Conservation (phyloP, 1,140 invertebrate species). For the Drosophila ambigua region DNA sequence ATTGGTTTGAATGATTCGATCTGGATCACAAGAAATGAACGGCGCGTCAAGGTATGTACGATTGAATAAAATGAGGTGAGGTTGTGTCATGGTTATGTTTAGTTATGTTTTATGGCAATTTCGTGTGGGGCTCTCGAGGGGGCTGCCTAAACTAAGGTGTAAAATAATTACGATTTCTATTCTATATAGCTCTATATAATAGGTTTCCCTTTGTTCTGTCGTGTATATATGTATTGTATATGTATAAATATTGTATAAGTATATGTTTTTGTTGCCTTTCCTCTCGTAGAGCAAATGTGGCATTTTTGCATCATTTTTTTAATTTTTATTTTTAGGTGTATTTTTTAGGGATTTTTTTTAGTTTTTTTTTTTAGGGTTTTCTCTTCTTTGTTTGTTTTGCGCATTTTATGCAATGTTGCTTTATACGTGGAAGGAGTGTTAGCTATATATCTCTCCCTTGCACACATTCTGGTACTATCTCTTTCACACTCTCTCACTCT, state of each 20-base stretch:
- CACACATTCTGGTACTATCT: conserved; percentile 26
- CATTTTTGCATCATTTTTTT: conserved; percentile 49
- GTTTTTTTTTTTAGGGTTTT: conserved; percentile 9
- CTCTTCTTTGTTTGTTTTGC: conserved; percentile 55
- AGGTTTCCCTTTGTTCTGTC: conserved; percentile 26
- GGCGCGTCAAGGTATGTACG: conserved; percentile 64
- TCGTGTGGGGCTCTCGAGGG: conserved; percentile 19
- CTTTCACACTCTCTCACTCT: conserved; percentile 12
- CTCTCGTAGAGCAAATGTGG: conserved; percentile 56
- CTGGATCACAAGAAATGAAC: conserved; percentile 79
- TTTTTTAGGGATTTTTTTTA: conserved; percentile 20
- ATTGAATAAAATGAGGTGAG: conserved; percentile 53
- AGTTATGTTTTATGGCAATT: conserved; percentile 48
- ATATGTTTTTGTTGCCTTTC: conserved; percentile 53
- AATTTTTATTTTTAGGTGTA: conserved; percentile 21
- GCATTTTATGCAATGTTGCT: conserved; percentile 79
- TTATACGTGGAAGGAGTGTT: conserved; percentile 76
- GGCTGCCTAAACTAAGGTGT: conserved; percentile 50
- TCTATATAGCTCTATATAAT: conserved; percentile 52
- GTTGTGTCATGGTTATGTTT: conserved; percentile 24
- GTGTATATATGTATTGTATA: conserved; percentile 42
- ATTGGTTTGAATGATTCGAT: conserved; percentile 55
- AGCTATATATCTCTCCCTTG: conserved; percentile 49
- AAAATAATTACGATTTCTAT: conserved; percentile 60
- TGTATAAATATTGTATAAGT: conserved; percentile 58